Base-by-base conservation (phyloP, 2,888 invertebrate species). In the Hydroisotoma schaefferi region DNA sequence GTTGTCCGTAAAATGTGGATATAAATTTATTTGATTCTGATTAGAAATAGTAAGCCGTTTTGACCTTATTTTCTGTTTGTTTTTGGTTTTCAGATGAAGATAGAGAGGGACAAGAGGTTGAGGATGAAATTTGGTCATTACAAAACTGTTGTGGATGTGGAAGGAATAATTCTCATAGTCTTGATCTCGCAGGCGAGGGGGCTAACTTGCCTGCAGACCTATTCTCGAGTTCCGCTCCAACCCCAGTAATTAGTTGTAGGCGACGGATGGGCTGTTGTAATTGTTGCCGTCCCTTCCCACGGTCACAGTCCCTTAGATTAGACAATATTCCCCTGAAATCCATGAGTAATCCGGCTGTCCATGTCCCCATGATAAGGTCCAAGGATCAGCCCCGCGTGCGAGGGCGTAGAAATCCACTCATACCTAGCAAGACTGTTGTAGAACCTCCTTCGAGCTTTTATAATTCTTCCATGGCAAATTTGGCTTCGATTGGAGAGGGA, bases 41-140 rank as follows among this genome's bases (percentile, higher is more conserved):
- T n/a, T n/a, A n/a, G n/a, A n/a, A n/a, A n/a, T n/a, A n/a, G 58
- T 46, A 33, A 48, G 23, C 37, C 18, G 43, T 63, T n/a, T n/a
- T n/a, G n/a, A n/a, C n/a, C 33, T 63, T 59, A 54, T 40, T 61
- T 59, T 63, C 63, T 57, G 40, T 57, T 67, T 63, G 38, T 55
- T 61, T 43, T 59, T 55, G 40, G 38, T 61, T 67, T 68, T 60
- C 69, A 69, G 69, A 67, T 67, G 71, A 69, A 59, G 65, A 68
- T 37, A 54, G 60, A 55, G 57, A 61, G 44, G 57, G 63, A 51
- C 55, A 55, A 37, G 67, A 58, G 47, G 61, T 55, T 37, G 61
- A 62, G 63, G 63, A 49, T 49, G 55, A 38, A 29, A 43, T 40
- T 57, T 55, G 55, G 55, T 55, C 55, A 10, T 40, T 40, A 25